Evolutionary conservation across 2,113 vertebrate species (phyloP).

Genomic region (Indicator maculatus): DNA sequence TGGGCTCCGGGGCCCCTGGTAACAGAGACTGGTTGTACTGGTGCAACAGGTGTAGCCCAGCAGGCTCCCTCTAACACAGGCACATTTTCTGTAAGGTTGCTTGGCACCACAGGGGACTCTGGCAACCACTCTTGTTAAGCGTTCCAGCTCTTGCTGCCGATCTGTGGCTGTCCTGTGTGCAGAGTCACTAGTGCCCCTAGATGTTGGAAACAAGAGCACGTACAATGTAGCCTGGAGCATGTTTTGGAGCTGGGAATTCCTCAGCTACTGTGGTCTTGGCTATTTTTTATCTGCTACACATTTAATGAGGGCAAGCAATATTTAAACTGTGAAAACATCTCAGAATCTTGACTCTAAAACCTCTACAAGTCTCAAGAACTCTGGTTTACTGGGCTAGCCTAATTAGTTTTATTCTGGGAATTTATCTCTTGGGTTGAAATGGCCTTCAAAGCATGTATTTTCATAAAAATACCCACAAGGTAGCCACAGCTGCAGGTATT

Average conservation of each 20-base stretch:
- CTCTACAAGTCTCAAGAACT: background rate
- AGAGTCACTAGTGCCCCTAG: background rate
- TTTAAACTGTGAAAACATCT: background rate
- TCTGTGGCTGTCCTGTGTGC: background rate
- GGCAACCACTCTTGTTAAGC: background rate
- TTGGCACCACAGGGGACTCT: background rate
- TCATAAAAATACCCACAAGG: background rate
- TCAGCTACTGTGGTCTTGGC: background rate
- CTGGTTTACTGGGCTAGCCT: background rate
- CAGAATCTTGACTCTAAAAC: background rate
- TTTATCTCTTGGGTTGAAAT: background rate
- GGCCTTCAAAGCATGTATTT: background rate
- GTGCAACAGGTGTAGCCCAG: background rate
- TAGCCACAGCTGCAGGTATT: background rate
- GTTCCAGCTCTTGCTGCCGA: background rate
- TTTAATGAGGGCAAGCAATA: background rate
- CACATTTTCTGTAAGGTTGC: background rate
- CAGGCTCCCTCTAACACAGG: background rate
- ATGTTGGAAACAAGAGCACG: background rate
- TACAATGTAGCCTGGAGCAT: accelerated
- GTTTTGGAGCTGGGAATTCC: background rate
- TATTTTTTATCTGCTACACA: background rate
- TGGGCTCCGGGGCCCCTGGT: background rate
- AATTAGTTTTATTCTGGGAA: background rate
- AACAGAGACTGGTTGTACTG: background rate